Evolutionary conservation across 2,888 invertebrate species (phyloP), one percentile per base, ranked within the genome.

Genomic region (Drosophila merina): DNA sequence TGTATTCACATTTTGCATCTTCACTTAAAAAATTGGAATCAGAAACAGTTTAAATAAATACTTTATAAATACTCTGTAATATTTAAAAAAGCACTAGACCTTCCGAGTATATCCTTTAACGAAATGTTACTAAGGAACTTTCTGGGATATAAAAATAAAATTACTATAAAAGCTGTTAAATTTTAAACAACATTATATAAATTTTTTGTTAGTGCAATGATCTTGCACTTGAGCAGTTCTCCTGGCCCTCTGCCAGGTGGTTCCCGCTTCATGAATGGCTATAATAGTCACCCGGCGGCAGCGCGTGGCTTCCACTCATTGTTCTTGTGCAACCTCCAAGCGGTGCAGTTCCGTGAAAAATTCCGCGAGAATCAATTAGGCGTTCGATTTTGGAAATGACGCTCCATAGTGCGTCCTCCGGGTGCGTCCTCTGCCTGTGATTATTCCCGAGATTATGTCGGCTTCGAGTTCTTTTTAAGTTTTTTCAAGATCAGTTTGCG

Each of bases 221-320:
- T 73, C 73, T 49, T 71, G 71, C 51, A 73, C 73, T 73, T 73
- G 71, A 57, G 44, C 28, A 33, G 8, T 30, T 54, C 49, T 70
- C 26, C 60, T 75, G 71, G 71, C 71, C 31, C 30, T 48, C 42
- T 69, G 71, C 71, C 71, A 60, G 55, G 30, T 47, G 72, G 54
- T 72, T 70, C 25, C 44, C 25, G 44, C 25, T 44, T 72, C 52
- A 63, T 70, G 69, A 70, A 72, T 69, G 69, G 36, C 72, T 44
- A 55, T 64, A 20, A 63, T 44, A 50, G 28, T 36, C 44, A 26
- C 12, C 48, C 14, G 26, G 30, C 38, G 14, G 54, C 44, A 38
- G 44, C 72, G 64, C 63, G 36, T 50, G 71, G 40, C 38, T 44
- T 25, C 51, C 44, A 33, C 52, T 69, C 64, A 72, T 20, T 44